A percentile compares a stretch with the other conserved stretches of the same genome.
phyloP scores from a whole-genome alignment of 2,113 vertebrate genomes.

The Lichenostomus cassidix region DNA sequence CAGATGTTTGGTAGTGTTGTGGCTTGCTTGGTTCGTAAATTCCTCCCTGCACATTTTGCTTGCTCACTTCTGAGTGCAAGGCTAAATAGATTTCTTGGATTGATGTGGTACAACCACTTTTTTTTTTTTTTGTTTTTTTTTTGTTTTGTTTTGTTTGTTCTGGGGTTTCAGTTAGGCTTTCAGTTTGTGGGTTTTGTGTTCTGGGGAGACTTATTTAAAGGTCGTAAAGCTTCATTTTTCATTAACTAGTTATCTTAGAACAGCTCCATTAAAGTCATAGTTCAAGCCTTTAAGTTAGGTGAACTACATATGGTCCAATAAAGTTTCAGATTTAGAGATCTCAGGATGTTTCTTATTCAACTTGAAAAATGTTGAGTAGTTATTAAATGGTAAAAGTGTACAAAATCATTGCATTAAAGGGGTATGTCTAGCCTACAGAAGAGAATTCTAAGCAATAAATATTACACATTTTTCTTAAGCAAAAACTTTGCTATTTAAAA shows the following conservation, averaged over 20 bases:
- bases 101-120: neutral
- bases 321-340: neutral
- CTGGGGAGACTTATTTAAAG: neutral
- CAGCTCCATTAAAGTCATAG: neutral
- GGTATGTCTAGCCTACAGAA: neutral
- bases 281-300: neutral
- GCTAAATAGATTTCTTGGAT: neutral
- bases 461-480: neutral
- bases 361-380: neutral
- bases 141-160: neutral
- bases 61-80: neutral
- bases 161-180: neutral
- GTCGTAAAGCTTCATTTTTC: neutral
- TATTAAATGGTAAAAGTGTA: neutral
- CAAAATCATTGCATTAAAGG: neutral
- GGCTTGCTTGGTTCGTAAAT: neutral
- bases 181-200: neutral
- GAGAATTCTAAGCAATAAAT: neutral
- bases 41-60: neutral
- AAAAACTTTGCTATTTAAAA: neutral
- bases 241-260: constrained; percentile 16
- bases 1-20: neutral
- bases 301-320: neutral
- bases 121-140: neutral
- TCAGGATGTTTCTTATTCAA: neutral